Base-by-base conservation (phyloP, 2,888 invertebrate species). In the Trachelus tabidus region DNA sequence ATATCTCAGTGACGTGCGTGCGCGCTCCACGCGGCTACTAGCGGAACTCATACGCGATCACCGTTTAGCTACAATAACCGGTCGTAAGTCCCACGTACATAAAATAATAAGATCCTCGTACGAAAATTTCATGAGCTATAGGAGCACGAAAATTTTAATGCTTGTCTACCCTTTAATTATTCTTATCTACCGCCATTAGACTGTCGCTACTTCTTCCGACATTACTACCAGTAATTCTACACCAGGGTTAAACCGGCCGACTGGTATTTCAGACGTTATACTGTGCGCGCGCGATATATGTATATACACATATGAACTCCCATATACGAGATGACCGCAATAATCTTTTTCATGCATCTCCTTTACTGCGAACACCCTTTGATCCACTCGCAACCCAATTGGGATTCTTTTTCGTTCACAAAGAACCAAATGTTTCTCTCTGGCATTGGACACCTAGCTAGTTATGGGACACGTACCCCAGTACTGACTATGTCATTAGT, bases 51-150 rank as follows among this genome's bases (percentile, higher is more conserved):
- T 78, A 78, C 75, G 81, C 82, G 84, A 85, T 85, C 83, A 85
- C 84, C 83, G 83, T 84, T 85, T 83, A 84, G 85, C 84, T 83
- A 84, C 83, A 85, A 85, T 84, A 81, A 84, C 81, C 80, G 78
- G 81, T 84, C 82, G 84, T 81, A 56, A 56, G 23, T 23, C 23
- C 9, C 56, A 9, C 56, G 56, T 56, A 56, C 23, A 56, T 56
- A 23, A 56, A 56, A 56, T 56, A 56, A 56, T 23, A 56, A 56
- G 9, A 56, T 23, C 56, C 15, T 23, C 23, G 23, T 56, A 56
- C 6, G 23, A 23, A 9, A 56, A 56, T 23, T 23, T 56, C 56
- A 56, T 9, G 9, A 56, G 56, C 6, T 56, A 56, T 56, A 23
- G 23, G 56, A 56, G 9, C 56, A 56, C 56, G 2, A 56, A 23